These are phyloP conservation scores for Sphaerophoria taeniata DNA, from an alignment of 2,888 invertebrate genomes.

Conservation along the genomic window DNA sequence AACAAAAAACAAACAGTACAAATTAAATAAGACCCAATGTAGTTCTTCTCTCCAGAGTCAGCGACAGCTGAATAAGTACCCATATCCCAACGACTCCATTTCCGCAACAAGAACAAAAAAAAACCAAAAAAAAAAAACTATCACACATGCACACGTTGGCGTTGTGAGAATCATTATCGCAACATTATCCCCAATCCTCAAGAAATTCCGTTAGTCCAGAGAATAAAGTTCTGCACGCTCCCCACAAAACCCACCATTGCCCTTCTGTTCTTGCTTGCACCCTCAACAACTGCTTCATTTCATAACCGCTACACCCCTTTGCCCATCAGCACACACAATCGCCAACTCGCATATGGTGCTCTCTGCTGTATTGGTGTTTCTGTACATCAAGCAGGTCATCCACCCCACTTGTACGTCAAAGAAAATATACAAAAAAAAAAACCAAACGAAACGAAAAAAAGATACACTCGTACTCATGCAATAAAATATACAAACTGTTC, in stretches of 20 bases:
- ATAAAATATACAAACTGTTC: conserved; percentile 36
- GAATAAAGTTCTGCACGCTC: conserved; percentile 13
- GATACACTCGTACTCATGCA: conserved; percentile 44
- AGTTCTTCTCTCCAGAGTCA: conserved; percentile 49
- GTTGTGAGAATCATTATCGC: conserved; percentile 53
- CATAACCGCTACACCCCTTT: neutral
- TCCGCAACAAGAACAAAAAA: neutral
- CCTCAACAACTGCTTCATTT: conserved; percentile 15
- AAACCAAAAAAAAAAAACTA: neutral
- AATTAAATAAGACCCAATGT: conserved; percentile 7
- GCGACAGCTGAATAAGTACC: conserved; percentile 45
- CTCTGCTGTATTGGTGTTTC: conserved; percentile 55
- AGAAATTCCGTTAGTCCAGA: conserved; percentile 36
- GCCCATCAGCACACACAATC: neutral
- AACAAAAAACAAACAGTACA: conserved; percentile 10
- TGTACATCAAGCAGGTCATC: conserved; percentile 72
- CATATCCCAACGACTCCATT: neutral
- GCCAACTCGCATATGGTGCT: conserved; percentile 17
- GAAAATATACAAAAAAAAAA: conserved; percentile 40
- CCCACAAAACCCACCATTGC: conserved; percentile 5
- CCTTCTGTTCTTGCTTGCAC: conserved; percentile 15
- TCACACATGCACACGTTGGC: conserved; percentile 18
- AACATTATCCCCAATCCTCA: conserved; percentile 44
- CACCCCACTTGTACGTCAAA: conserved; percentile 73
- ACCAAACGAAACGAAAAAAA: conserved; percentile 46